Conservation (phyloP, 2,888 invertebrate species). For the Cantharis rustica region DNA sequence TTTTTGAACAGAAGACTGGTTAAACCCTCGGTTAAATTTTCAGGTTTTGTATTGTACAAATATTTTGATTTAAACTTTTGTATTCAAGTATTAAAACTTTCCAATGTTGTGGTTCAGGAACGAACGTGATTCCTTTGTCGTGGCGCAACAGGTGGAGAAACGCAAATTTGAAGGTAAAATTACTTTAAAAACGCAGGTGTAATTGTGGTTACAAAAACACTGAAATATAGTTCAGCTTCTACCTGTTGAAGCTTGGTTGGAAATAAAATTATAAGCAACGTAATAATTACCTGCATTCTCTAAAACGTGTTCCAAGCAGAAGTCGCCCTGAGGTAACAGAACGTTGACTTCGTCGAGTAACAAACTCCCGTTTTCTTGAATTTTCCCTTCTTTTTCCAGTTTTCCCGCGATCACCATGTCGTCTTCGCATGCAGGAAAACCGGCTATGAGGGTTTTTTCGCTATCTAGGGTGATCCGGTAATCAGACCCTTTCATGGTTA, state of each 20-base stretch:
- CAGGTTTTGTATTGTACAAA: too few relatives aligned
- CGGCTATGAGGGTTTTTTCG: slow-evolving; percentile 43
- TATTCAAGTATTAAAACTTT: not conserved
- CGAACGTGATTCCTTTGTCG: not conserved
- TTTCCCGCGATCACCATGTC: slow-evolving; percentile 64
- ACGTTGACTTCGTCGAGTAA: slow-evolving; percentile 55
- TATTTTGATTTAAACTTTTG: not conserved
- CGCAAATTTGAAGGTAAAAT: not conserved
- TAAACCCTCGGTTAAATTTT: too few relatives aligned
- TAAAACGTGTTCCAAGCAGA: slow-evolving; percentile 57
- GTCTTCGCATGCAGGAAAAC: slow-evolving; percentile 52
- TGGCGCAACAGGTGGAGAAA: not conserved
- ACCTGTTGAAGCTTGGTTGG: not conserved
- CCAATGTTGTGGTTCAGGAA: not conserved
- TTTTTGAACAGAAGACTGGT: too few relatives aligned
- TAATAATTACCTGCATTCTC: slow-evolving; percentile 53
- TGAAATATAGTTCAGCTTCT: not conserved
- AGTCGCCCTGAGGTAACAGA: slow-evolving; percentile 53
- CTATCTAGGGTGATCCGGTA: slow-evolving; percentile 46
- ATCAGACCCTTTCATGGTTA: slow-evolving; percentile 46
- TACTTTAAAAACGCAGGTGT: not conserved
- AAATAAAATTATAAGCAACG: slow-evolving; percentile 11
- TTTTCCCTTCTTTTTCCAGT: slow-evolving; percentile 56
- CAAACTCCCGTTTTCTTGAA: slow-evolving; percentile 62
- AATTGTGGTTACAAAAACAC: not conserved